Conservation (phyloP, 2,113 vertebrate genomes). For the Megaleporinus macrocephalus region DNA sequence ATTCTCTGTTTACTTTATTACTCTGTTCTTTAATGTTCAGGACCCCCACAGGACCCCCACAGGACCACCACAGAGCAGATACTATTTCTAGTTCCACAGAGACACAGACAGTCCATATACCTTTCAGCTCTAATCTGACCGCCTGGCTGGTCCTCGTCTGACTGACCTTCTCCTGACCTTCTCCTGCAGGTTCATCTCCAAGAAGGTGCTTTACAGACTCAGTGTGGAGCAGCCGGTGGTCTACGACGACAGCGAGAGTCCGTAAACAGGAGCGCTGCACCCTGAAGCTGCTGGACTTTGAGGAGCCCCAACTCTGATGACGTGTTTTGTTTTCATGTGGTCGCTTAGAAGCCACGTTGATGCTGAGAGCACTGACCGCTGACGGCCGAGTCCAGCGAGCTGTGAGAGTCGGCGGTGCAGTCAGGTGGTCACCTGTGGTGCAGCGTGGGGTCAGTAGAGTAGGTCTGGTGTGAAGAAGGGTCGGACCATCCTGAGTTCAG, state of each 20-base stretch:
- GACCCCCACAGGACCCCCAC: too few relatives aligned
- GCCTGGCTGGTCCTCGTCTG: too few relatives aligned
- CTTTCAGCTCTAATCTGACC: too few relatives aligned
- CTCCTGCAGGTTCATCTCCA: conserved; percentile 90
- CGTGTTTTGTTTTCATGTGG: background rate
- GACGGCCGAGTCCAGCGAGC: too few relatives aligned
- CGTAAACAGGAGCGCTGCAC: conserved; percentile 40
- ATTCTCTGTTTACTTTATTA: too few relatives aligned
- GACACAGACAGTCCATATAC: too few relatives aligned
- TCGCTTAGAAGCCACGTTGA: background rate
- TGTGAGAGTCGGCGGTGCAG: too few relatives aligned
- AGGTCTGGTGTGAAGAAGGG: background rate
- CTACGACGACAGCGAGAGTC: conserved; percentile 87
- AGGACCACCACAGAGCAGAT: too few relatives aligned
- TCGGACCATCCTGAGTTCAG: too few relatives aligned
- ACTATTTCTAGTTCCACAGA: too few relatives aligned
- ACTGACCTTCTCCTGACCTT: background rate
- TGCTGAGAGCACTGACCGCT: background rate
- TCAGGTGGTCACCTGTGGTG: background rate
- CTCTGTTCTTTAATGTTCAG: too few relatives aligned
- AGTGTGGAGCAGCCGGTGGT: conserved; percentile 82
- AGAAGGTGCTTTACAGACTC: conserved; percentile 91
- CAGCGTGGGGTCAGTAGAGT: conserved; percentile 21
- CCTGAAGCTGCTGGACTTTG: background rate
- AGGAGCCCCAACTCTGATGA: background rate